phyloP scores from a whole-genome alignment of 2,888 invertebrate species.

The Tetranychus truncatus region DNA sequence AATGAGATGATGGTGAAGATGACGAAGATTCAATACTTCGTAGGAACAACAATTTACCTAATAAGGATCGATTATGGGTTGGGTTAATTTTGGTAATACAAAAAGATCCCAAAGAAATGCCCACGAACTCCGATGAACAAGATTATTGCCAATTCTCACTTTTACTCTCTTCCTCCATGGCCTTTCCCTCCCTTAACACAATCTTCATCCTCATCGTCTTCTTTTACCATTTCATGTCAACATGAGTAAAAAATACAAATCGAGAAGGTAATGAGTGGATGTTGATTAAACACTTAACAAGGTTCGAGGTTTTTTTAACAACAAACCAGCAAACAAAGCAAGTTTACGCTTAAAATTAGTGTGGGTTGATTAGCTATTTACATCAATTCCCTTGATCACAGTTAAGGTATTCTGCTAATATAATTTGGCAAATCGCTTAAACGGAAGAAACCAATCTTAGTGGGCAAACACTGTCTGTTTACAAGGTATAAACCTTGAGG shows the following conservation, averaged over 20 bases:
- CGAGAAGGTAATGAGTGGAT: neutral
- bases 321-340: no score
- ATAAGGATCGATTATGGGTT: neutral
- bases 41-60: neutral
- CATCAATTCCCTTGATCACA: neutral
- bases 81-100: neutral
- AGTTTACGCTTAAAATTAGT: neutral
- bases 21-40: neutral
- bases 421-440: neutral
- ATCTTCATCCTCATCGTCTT: conserved; percentile 5
- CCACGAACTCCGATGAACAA: neutral
- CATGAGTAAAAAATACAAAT: neutral
- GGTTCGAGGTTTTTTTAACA: neutral
- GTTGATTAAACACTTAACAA: conserved; percentile 1
- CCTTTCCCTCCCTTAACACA: neutral
- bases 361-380: neutral
- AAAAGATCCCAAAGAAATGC: neutral
- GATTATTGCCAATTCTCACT: neutral
- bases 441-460: neutral
- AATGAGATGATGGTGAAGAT: neutral
- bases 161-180: neutral
- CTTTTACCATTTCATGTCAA: neutral
- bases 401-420: neutral
- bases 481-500: no score
- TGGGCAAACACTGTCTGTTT: neutral